Conservation (phyloP, 2,113 vertebrate species). For the Tragelaphus buxtoni region DNA sequence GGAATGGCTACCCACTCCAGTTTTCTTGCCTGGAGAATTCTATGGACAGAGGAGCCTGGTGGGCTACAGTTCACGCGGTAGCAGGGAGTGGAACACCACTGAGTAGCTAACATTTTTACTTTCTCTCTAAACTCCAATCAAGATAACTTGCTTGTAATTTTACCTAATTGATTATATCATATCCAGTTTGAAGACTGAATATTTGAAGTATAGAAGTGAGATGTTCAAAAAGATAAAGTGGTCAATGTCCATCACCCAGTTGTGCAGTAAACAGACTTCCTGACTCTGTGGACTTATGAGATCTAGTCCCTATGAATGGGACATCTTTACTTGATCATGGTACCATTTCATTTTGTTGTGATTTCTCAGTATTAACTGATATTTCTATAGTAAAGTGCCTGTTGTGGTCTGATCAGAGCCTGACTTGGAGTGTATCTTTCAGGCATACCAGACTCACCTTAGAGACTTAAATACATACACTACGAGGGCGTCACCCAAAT, state of each 20-base stretch:
- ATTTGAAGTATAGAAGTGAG: not conserved
- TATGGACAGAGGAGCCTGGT: not conserved
- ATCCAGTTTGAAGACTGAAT: not conserved
- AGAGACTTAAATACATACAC: not conserved
- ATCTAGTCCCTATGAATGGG: not conserved
- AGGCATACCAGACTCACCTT: not conserved
- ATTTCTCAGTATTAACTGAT: not conserved
- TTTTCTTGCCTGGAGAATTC: not conserved
- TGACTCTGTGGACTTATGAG: not conserved
- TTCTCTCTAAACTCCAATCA: not conserved
- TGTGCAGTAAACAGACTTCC: not conserved
- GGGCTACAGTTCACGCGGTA: not conserved
- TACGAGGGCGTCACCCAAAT: not conserved
- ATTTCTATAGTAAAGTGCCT: not conserved
- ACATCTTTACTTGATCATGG: not conserved
- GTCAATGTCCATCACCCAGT: fast-evolving
- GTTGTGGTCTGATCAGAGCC: not conserved
- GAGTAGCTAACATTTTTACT: not conserved
- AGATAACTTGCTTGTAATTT: not conserved
- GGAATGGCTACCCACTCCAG: not conserved
- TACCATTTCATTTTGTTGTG: not conserved
- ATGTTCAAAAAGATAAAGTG: not conserved
- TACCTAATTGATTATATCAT: not conserved
- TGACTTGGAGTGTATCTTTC: not conserved
- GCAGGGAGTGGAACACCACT: not conserved